phyloP scores from a whole-genome alignment of 2,888 invertebrate species.

The Rhorus exstirpatorius region DNA sequence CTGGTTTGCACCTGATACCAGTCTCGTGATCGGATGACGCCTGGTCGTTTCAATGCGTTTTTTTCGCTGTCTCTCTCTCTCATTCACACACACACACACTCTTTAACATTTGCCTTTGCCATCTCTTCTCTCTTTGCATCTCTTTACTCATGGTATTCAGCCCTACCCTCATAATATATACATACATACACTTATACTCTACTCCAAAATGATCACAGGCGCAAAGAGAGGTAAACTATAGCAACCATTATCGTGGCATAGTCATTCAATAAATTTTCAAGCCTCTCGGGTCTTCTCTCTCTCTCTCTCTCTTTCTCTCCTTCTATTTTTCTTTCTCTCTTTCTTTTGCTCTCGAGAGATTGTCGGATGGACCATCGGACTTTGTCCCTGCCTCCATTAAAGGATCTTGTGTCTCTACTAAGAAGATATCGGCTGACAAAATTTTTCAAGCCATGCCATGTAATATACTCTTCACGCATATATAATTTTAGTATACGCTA shows the following conservation, averaged over 20 bases:
- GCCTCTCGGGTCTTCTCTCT: slow-evolving; percentile 34
- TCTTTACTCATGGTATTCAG: slow-evolving; percentile 21
- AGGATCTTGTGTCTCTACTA: slow-evolving; percentile 58
- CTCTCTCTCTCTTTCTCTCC: slow-evolving; percentile 42
- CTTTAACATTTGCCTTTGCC: slow-evolving; percentile 50
- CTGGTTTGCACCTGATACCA: slow-evolving; percentile 86
- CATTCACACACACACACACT: slow-evolving; percentile 62
- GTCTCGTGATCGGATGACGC: slow-evolving; percentile 84
- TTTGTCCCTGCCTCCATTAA: slow-evolving; percentile 60
- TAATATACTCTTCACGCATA: slow-evolving; percentile 44
- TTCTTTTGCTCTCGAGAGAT: slow-evolving; percentile 63
- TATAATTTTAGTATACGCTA: slow-evolving; percentile 5
- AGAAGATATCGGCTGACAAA: slow-evolving; percentile 67
- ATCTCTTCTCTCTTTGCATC: slow-evolving; percentile 43
- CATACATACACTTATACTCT: slow-evolving; percentile 18
- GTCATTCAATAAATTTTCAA: slow-evolving; percentile 70
- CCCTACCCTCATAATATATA: slow-evolving; percentile 17
- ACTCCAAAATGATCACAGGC: slow-evolving; percentile 51
- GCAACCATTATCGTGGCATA: slow-evolving; percentile 64
- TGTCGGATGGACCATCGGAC: slow-evolving; percentile 56
- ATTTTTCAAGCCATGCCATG: slow-evolving; percentile 62
- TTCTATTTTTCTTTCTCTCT: slow-evolving; percentile 39
- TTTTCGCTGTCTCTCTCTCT: slow-evolving; percentile 54
- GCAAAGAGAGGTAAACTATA: slow-evolving; percentile 62
- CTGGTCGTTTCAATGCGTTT: slow-evolving; percentile 80